Conservation (phyloP, 2,888 invertebrate species). For the Melitaea athalia region DNA sequence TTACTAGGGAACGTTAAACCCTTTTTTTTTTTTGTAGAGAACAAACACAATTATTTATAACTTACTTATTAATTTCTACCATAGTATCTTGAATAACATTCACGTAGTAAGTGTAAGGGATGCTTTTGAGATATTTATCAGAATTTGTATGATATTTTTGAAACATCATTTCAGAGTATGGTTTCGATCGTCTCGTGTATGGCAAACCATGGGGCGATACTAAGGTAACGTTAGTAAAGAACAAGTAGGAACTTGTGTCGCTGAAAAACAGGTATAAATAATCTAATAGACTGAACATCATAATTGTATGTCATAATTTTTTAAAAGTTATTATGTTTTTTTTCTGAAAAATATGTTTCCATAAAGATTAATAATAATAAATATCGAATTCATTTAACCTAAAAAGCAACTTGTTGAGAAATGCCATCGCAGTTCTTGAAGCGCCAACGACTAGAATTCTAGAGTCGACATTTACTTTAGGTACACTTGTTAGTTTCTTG, state of each 20-base stretch:
- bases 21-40: background rate
- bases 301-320: background rate
- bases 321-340: background rate
- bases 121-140: constrained; percentile 77
- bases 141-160: constrained; percentile 71
- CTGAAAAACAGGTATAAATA: constrained; percentile 49
- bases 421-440: constrained; percentile 83
- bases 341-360: too few species aligned
- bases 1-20: too few species aligned
- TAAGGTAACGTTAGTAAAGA: constrained; percentile 86
- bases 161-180: constrained; percentile 72
- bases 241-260: constrained; percentile 69
- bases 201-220: constrained; percentile 84
- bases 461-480: constrained; percentile 74
- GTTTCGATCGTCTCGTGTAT: constrained; percentile 56
- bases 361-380: background rate
- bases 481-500: constrained; percentile 71
- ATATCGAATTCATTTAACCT: constrained; percentile 53
- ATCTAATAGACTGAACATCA: too few species aligned
- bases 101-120: constrained; percentile 84
- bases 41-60: background rate
- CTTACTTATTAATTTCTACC: constrained; percentile 80
- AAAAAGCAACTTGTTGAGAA: constrained; percentile 82
- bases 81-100: constrained; percentile 84
- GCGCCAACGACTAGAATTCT: constrained; percentile 85